Evolutionary conservation across 37 sponge, comb jelly and placozoan genomes (phyloP).

Genomic region (Ianthella basta): DNA sequence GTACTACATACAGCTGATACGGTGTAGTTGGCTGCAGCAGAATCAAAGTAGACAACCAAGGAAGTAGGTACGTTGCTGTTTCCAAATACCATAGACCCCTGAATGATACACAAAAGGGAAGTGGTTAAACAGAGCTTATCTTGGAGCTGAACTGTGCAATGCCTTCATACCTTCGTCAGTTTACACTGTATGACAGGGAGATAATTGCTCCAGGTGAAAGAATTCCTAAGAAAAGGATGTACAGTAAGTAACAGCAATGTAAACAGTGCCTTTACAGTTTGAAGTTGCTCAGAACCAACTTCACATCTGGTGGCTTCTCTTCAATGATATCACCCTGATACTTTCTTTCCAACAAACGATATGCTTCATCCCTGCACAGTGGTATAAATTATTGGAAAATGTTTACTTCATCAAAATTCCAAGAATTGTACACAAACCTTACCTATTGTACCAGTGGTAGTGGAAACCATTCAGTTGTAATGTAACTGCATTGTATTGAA

Average conservation of each 20-base stretch:
- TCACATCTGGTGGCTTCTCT: neutral
- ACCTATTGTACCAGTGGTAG: slow-evolving; percentile 85
- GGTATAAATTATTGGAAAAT: too few relatives aligned
- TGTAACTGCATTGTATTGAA: neutral
- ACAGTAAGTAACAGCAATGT: neutral
- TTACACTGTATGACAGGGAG: neutral
- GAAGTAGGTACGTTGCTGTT: slow-evolving; percentile 51
- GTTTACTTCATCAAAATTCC: too few relatives aligned
- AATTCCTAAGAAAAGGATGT: neutral
- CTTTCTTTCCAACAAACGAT: neutral
- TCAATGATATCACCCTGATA: neutral
- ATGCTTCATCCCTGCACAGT: slow-evolving; percentile 1
- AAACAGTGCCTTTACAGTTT: neutral
- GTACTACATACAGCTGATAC: slow-evolving; percentile 59
- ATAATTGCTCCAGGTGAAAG: neutral
- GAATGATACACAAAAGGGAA: neutral
- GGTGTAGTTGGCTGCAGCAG: slow-evolving; percentile 46
- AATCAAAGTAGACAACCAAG: slow-evolving; percentile 48
- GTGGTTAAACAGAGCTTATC: too few relatives aligned
- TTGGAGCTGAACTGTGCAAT: too few relatives aligned
- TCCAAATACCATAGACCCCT: slow-evolving; percentile 61
- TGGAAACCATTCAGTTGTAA: slow-evolving; percentile 67
- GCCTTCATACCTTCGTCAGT: neutral
- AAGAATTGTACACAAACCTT: neutral
- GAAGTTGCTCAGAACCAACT: neutral